These are phyloP conservation scores for Drosophila pandora DNA, from an alignment of 1,140 invertebrate species.

Conservation along the genomic window DNA sequence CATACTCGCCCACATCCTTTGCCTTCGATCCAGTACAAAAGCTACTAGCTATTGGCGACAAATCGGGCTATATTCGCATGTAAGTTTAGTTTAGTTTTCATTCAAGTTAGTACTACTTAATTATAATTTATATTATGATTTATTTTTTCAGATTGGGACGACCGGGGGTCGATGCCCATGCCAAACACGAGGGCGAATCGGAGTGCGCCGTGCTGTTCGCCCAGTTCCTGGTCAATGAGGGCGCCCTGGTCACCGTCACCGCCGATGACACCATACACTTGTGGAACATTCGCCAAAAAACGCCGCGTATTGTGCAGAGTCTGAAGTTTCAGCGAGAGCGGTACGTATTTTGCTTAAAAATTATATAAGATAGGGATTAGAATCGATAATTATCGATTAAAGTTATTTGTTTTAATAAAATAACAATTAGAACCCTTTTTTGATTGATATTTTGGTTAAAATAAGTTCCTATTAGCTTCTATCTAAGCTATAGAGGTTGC, in stretches of 20 bases:
- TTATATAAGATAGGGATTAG: neutral
- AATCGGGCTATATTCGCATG: conserved; percentile 97
- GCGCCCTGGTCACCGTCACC: conserved; percentile 96
- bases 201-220: conserved; percentile 93
- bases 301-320: conserved; percentile 96
- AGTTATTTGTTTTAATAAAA: no score
- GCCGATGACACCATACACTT: conserved; percentile 97
- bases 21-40: conserved; percentile 99
- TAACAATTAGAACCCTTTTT: no score
- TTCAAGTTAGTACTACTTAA: neutral
- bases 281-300: conserved; percentile 98
- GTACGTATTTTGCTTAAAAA: conserved; percentile 85
- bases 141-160: conserved; percentile 90
- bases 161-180: conserved; percentile 97
- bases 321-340: conserved; percentile 98
- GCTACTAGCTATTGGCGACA: conserved; percentile 98
- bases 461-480: no score
- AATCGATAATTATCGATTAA: no score
- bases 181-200: conserved; percentile 91
- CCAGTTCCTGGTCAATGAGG: conserved; percentile 98
- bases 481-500: no score
- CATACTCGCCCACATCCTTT: conserved; percentile 97
- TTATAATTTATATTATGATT: neutral
- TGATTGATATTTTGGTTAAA: no score
- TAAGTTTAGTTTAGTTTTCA: conserved; percentile 85